A percentile compares a stretch with the other conserved stretches of the same genome.
phyloP scores from a whole-genome alignment of 2,113 vertebrate species.

The Pristiophorus japonicus region DNA sequence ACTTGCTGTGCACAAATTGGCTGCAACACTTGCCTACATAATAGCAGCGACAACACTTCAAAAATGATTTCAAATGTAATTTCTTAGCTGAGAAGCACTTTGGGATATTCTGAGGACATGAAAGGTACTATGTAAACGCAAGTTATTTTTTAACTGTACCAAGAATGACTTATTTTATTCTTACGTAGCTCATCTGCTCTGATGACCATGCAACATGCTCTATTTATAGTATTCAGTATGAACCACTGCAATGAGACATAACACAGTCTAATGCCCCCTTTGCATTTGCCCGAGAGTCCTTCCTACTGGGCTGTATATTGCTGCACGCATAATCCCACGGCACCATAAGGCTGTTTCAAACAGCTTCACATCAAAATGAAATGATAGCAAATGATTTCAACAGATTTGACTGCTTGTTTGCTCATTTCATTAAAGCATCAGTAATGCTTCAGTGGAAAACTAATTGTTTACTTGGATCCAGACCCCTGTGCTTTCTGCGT shows the following conservation, averaged over 20 bases:
- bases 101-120: not conserved
- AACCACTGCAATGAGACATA: not conserved
- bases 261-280: not conserved
- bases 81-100: not conserved
- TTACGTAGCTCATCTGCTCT: not conserved
- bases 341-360: conserved; percentile 46
- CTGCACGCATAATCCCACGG: not conserved
- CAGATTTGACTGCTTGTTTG: conserved; percentile 55
- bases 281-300: not conserved
- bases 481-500: conserved; percentile 39
- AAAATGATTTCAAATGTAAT: not conserved
- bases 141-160: not conserved
- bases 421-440: conserved; percentile 54
- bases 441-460: conserved; percentile 58
- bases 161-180: not conserved
- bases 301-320: conserved; percentile 22
- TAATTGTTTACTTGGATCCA: conserved; percentile 53
- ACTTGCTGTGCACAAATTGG: not conserved
- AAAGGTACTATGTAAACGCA: not conserved
- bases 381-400: conserved; percentile 62
- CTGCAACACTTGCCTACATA: not conserved
- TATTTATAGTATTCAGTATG: not conserved
- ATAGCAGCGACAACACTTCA: not conserved
- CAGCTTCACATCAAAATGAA: conserved; percentile 58
- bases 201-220: not conserved